Evolutionary conservation across 2,888 invertebrate genomes (phyloP).

Genomic region (Leptinotarsa tumamoca): DNA sequence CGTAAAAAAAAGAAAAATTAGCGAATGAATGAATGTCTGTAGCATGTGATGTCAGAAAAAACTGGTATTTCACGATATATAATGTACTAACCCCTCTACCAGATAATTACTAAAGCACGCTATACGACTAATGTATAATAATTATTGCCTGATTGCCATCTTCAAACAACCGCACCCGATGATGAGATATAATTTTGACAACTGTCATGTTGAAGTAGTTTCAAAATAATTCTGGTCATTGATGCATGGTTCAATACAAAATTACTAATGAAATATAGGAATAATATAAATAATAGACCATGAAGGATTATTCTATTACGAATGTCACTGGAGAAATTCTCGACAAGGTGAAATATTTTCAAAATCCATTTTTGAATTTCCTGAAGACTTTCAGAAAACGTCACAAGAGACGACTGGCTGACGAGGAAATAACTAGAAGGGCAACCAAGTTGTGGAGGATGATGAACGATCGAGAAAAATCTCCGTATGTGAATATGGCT

Average conservation of each 20-base stretch:
- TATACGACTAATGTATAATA: no score
- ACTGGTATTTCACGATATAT: no score
- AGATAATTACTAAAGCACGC: no score
- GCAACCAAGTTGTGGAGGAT: slow-evolving; percentile 49
- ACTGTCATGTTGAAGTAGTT: not conserved
- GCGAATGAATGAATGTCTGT: no score
- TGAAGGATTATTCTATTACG: not conserved
- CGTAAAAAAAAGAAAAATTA: no score
- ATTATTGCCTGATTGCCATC: no score
- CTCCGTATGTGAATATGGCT: slow-evolving; percentile 47
- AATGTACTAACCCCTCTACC: no score
- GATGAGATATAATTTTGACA: not conserved
- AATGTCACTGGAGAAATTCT: not conserved
- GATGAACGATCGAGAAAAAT: slow-evolving; percentile 50
- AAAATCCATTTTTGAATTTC: slow-evolving; percentile 53
- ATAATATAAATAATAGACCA: not conserved
- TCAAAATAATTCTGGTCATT: not conserved
- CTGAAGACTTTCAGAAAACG: slow-evolving; percentile 48
- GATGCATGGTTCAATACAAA: not conserved
- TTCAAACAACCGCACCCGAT: no score
- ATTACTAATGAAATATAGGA: not conserved
- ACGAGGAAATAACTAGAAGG: slow-evolving; percentile 42
- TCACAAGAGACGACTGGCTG: slow-evolving; percentile 39
- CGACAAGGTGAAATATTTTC: slow-evolving; percentile 21
- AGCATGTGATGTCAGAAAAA: no score